Conservation (phyloP, 2,888 invertebrate species). For the Coelogynopora nodosa region DNA sequence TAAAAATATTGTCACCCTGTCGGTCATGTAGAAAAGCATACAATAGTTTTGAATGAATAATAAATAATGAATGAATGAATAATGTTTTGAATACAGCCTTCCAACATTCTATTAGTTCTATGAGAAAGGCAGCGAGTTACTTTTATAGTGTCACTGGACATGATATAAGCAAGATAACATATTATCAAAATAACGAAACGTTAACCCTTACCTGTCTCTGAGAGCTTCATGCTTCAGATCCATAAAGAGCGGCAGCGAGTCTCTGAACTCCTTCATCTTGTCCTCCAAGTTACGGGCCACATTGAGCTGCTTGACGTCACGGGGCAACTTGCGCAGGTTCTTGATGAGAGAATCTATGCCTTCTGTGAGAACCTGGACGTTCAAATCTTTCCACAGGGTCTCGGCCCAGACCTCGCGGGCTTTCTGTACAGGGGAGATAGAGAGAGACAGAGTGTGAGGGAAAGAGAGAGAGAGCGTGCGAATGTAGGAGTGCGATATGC, state of each 20-base stretch:
- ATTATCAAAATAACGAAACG: too few species aligned
- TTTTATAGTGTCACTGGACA: neutral
- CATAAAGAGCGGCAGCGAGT: constrained; percentile 80
- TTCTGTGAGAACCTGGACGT: constrained; percentile 76
- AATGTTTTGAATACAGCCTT: too few species aligned
- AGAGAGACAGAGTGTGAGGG: too few species aligned
- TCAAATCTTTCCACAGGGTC: constrained; percentile 80
- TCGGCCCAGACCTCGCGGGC: constrained; percentile 78
- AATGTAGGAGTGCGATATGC: too few species aligned
- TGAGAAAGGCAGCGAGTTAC: too few species aligned
- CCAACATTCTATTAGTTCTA: too few species aligned
- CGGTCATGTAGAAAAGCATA: too few species aligned
- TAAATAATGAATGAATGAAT: too few species aligned
- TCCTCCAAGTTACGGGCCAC: constrained; percentile 72
- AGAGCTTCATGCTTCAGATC: constrained; percentile 85
- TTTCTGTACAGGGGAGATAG: constrained; percentile 62
- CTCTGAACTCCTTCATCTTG: constrained; percentile 83
- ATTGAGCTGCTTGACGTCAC: constrained; percentile 65
- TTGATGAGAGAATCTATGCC: constrained; percentile 80
- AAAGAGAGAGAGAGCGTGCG: too few species aligned
- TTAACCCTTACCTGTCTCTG: constrained; percentile 66
- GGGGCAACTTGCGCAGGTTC: constrained; percentile 73
- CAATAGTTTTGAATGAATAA: too few species aligned
- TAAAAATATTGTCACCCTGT: too few species aligned
- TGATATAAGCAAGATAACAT: neutral